Evolutionary conservation across 2,888 invertebrate genomes (phyloP).

Genomic region (Carpatolechia fugitivella): DNA sequence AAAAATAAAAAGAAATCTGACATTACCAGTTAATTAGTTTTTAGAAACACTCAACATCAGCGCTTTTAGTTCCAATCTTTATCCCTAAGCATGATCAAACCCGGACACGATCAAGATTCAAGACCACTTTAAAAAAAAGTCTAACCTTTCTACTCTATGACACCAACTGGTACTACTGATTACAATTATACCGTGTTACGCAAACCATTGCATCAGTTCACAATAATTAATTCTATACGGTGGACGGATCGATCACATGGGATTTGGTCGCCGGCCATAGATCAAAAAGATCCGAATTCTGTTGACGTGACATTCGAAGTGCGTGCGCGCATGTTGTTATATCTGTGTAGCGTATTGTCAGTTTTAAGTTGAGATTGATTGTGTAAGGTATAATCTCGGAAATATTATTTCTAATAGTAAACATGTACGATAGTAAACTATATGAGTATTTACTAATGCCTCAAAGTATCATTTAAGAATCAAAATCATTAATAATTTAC

Average conservation of each 20-base stretch:
- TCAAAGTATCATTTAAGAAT: neutral
- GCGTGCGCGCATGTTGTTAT: neutral
- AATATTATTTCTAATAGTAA: neutral
- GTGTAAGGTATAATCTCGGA: neutral
- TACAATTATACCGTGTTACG: constrained; percentile 19
- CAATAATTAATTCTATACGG: constrained; percentile 56
- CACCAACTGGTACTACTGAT: neutral
- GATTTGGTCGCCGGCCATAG: constrained; percentile 45
- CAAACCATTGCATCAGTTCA: constrained; percentile 38
- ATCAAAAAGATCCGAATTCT: constrained; percentile 50
- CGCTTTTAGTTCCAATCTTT: too few species aligned
- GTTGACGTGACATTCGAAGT: constrained; percentile 54
- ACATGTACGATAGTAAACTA: neutral
- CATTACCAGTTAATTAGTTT: too few species aligned
- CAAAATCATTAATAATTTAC: too few species aligned
- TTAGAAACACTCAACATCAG: too few species aligned
- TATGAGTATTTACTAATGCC: neutral
- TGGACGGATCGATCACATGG: constrained; percentile 62
- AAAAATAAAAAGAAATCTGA: too few species aligned
- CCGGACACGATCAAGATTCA: neutral
- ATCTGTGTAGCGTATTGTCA: neutral
- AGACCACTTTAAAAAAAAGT: neutral
- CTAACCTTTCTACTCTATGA: neutral
- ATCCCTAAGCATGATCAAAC: too few species aligned
- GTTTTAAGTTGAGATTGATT: neutral